Evolutionary conservation across 1,140 invertebrate species (phyloP), one percentile per base, ranked within the genome.

Genomic region (Panagrolaimus sp.): DNA sequence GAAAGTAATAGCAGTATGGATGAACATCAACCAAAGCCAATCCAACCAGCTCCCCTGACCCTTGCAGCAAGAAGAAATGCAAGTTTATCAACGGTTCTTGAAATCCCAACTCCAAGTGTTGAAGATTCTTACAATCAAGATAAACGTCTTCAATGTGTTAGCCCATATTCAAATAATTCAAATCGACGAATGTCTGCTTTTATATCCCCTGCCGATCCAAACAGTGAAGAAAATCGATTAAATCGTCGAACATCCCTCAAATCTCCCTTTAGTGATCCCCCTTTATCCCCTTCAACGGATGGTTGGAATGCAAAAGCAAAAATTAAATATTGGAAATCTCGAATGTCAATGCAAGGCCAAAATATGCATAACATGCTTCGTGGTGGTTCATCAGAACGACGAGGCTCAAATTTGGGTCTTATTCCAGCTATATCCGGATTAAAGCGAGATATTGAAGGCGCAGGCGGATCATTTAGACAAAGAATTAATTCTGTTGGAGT

Each of bases 281-380:
- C 32, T 2, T 38, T 38, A 38, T 58, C 52, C 1, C 14, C 15
- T 12, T 58, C 52, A 12, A 26, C 28, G 4, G 52, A 28, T 12
- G 52, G 52, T 2, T 12, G 10, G 8, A n/a, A 14, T 3, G 21
- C 52, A 14, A 28, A 58, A 12, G 52, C 15, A 2, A 58, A 58
- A 21, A 21, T 58, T 12, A 58, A 58, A 28, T 58, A 58, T 21
- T 58, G 52, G 52, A 58, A 58, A 17, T 21, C 15, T 2, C 52
- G 52, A n/a, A 58, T 58, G 52, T 58, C 52, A 28, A 58, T 58
- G 21, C 52, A 58, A 5, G 52, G 52, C 15, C 52, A 21, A 14
- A 12, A 58, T 4, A 7, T n/a, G n/a, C n/a, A n/a, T n/a, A n/a
- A n/a, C n/a, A n/a, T 38, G 32, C 32, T 38, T 4, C 32, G 32